phyloP scores from a whole-genome alignment of 2,888 invertebrate genomes.

The Apamea sordens region DNA sequence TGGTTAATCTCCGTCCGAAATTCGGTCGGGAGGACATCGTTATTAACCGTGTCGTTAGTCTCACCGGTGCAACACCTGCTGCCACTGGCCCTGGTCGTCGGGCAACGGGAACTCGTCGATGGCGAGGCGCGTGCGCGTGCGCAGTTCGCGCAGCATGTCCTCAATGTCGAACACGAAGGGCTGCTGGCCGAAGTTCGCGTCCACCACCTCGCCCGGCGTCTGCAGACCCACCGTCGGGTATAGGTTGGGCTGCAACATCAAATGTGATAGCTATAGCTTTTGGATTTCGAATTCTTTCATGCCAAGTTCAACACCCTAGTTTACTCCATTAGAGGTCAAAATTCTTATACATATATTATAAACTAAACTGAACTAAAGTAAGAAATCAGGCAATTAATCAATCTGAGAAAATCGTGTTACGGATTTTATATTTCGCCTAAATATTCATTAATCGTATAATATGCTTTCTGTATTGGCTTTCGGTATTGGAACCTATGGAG shows the following conservation, averaged over 20 bases:
- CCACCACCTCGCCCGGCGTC: conserved; percentile 99
- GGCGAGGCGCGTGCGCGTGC: conserved; percentile 94
- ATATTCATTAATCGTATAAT: too few relatives aligned
- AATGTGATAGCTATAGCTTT: not conserved
- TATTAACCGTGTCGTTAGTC: not conserved
- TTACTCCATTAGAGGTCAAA: not conserved
- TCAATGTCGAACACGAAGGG: conserved; percentile 99
- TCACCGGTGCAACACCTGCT: conserved; percentile 97
- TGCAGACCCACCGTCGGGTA: conserved; percentile 99
- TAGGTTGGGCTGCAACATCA: conserved; percentile 94
- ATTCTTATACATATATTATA: too few relatives aligned
- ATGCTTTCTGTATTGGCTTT: too few relatives aligned
- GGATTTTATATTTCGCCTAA: too few relatives aligned
- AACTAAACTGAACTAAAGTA: too few relatives aligned
- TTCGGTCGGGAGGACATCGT: too few relatives aligned
- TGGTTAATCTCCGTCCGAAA: not conserved
- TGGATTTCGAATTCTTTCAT: not conserved
- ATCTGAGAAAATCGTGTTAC: too few relatives aligned
- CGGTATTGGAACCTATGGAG: too few relatives aligned
- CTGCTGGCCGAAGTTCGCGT: conserved; percentile 99
- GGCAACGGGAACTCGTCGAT: conserved; percentile 97
- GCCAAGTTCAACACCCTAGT: not conserved
- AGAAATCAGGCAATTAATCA: too few relatives aligned
- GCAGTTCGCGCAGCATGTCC: conserved; percentile 98
- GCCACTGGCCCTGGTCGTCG: conserved; percentile 97